Conservation (phyloP, 2,113 vertebrate genomes). For the Tiliqua scincoides region DNA sequence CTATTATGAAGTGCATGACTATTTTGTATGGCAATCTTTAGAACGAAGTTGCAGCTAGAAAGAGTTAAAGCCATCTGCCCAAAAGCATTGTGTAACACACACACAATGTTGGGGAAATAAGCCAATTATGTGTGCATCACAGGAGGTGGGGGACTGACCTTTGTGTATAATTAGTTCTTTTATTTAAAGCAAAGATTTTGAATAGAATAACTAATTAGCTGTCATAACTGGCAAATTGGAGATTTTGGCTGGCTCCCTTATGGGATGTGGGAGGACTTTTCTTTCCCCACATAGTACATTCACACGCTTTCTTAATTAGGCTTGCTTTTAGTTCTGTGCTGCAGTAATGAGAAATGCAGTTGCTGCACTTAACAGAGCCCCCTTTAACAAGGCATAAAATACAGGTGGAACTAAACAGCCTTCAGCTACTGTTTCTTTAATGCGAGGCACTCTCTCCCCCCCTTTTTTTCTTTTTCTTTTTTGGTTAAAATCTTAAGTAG, state of each 20-base stretch:
- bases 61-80: constrained; percentile 80
- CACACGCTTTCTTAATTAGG: constrained; percentile 85
- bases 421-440: constrained; percentile 75
- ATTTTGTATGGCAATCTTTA: constrained; percentile 5
- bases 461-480: constrained; percentile 3
- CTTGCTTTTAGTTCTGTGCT: constrained; percentile 83
- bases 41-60: constrained; percentile 59
- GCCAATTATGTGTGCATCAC: constrained; percentile 87
- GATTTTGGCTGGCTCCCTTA: constrained; percentile 83
- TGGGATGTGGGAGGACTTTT: constrained; percentile 77
- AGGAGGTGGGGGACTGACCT: constrained; percentile 85
- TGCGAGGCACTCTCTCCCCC: constrained; percentile 59
- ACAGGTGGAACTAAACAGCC: constrained; percentile 81
- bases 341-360: constrained; percentile 82
- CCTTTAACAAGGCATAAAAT: constrained; percentile 86
- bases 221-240: constrained; percentile 94
- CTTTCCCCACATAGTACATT: constrained; percentile 54
- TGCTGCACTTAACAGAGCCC: constrained; percentile 81
- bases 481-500: constrained; percentile 38
- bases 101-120: constrained; percentile 81
- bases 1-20: neutral
- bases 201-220: constrained; percentile 94
- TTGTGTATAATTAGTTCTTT: constrained; percentile 94
- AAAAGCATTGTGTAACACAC: constrained; percentile 82
- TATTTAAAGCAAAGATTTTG: constrained; percentile 94